phyloP scores from a whole-genome alignment of 2,888 invertebrate species.

The Coenonympha glycerion region DNA sequence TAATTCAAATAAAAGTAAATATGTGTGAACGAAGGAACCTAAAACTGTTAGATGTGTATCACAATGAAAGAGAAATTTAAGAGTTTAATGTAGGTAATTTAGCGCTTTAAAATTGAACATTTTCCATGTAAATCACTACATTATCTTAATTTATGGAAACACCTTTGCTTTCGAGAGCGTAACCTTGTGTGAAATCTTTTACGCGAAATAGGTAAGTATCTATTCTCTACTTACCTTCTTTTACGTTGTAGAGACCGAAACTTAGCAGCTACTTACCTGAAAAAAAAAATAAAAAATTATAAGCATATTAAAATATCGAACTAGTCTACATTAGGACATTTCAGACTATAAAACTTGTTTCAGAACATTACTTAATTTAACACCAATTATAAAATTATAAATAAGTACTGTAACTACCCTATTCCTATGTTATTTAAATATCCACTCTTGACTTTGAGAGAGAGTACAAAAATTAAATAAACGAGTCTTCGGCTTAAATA shows the following conservation, averaged over 20 bases:
- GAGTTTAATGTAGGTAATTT: conserved; percentile 8
- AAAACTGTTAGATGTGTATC: conserved; percentile 11
- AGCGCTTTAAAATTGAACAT: conserved; percentile 3
- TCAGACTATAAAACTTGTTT: no score
- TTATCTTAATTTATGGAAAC: conserved; percentile 14
- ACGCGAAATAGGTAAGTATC: conserved; percentile 15
- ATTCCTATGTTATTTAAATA: no score
- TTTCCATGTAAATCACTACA: conserved; percentile 16
- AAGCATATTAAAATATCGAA: no score
- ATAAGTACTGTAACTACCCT: no score
- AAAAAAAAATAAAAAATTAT: conserved; percentile 41
- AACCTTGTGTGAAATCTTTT: conserved; percentile 23
- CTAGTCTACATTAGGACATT: no score
- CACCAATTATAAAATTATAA: no score
- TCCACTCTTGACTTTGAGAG: no score
- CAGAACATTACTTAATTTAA: no score
- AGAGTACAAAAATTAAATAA: no score
- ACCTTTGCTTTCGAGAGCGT: conserved; percentile 25
- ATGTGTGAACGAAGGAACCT: not conserved
- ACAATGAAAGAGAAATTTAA: conserved; percentile 1
- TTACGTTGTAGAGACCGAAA: conserved; percentile 10
- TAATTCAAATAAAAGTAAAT: no score
- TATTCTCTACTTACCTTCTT: conserved; percentile 32
- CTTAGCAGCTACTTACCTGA: conserved; percentile 49
- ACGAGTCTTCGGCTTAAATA: no score